Conservation (phyloP, 2,888 invertebrate genomes). For the Steinernema carpocapsae region DNA sequence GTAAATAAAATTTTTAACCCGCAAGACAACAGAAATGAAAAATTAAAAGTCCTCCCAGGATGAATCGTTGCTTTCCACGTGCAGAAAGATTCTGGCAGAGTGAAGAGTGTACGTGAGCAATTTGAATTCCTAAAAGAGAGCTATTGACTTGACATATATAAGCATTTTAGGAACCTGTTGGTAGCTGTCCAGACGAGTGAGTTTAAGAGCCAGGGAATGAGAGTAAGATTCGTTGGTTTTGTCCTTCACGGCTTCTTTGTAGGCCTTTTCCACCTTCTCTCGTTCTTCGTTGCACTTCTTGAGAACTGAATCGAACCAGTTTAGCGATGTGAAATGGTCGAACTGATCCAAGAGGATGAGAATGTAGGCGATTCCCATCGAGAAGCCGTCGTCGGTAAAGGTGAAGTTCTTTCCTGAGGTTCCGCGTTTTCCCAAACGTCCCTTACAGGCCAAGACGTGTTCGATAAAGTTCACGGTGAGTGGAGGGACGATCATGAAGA, state of each 20-base stretch:
- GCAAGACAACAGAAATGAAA: not conserved
- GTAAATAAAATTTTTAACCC: not conserved
- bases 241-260: conserved; percentile 42
- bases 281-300: conserved; percentile 69
- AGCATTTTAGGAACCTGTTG: conserved; percentile 72
- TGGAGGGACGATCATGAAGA: conserved; percentile 90
- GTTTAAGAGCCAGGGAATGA: conserved; percentile 86
- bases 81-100: conserved; percentile 93
- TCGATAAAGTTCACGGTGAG: conserved; percentile 90
- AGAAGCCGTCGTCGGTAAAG: conserved; percentile 97
- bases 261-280: conserved; percentile 66
- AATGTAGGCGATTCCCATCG: conserved; percentile 92
- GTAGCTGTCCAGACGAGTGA: conserved; percentile 81
- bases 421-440: conserved; percentile 88
- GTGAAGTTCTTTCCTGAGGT: conserved; percentile 79
- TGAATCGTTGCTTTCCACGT: conserved; percentile 69
- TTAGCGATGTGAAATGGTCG: conserved; percentile 84
- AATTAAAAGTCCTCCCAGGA: conserved; percentile 25
- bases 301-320: conserved; percentile 85
- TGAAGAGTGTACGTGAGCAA: conserved; percentile 87
- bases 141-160: not conserved
- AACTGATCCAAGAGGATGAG: conserved; percentile 86
- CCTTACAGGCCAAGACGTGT: conserved; percentile 87
- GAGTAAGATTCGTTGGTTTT: conserved; percentile 81
- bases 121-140: conserved; percentile 81